Evolutionary conservation across 2,797 vertebrate species (phyloP).

Genomic region (Mus caroli): DNA sequence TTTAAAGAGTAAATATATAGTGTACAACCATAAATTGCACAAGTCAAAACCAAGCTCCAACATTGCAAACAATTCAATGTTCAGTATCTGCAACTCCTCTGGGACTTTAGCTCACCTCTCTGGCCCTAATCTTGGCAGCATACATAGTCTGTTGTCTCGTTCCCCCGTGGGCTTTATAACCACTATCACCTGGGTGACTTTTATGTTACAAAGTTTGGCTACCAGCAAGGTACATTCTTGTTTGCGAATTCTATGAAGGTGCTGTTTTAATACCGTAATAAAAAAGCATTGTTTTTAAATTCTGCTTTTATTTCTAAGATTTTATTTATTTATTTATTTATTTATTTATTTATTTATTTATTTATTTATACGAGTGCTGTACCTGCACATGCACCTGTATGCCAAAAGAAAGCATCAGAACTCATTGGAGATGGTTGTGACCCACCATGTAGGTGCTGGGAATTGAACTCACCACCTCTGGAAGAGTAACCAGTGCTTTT

Average conservation of each 20-base stretch:
- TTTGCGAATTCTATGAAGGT: neutral
- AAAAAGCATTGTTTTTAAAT: neutral
- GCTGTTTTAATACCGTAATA: neutral
- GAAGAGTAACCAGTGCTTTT: too few relatives aligned
- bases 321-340: too few relatives aligned
- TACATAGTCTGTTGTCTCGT: neutral
- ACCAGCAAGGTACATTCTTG: neutral
- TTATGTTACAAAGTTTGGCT: too few relatives aligned
- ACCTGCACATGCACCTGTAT: too few relatives aligned
- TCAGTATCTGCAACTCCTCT: neutral
- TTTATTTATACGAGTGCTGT: too few relatives aligned
- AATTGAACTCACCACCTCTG: too few relatives aligned
- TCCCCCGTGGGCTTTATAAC: neutral
- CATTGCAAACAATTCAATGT: neutral
- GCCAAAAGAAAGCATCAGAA: too few relatives aligned
- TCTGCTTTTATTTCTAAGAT: neutral
- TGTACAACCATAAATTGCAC: neutral
- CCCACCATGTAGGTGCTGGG: too few relatives aligned
- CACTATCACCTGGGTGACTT: neutral
- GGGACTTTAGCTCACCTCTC: neutral
- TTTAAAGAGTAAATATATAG: neutral
- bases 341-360: too few relatives aligned
- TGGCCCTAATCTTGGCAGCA: neutral
- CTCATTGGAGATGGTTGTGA: too few relatives aligned
- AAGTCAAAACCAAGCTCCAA: neutral